A percentile compares a stretch with the other conserved stretches of the same genome.
Conservation (phyloP, 1,140 invertebrate species). For the Brachionus angularis region DNA sequence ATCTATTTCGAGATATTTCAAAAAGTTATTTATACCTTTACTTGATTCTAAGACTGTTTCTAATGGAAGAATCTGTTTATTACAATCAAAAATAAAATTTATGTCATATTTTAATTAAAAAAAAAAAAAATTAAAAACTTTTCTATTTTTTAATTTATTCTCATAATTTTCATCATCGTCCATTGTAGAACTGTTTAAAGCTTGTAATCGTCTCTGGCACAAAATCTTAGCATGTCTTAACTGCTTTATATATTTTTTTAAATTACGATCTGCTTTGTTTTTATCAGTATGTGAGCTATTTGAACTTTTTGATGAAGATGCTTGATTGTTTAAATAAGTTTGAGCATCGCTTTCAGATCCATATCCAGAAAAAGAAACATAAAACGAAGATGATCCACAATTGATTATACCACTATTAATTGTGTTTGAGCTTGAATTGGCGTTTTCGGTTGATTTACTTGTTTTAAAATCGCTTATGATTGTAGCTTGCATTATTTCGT, state of each 20-base stretch:
- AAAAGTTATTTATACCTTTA: background rate
- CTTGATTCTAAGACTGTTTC: slow-evolving; percentile 2
- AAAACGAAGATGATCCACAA: slow-evolving; percentile 25
- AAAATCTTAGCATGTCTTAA: slow-evolving; percentile 66
- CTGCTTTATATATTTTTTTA: slow-evolving; percentile 65
- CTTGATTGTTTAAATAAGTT: background rate
- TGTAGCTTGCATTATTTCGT: slow-evolving; percentile 86
- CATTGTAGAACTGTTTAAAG: slow-evolving; percentile 73
- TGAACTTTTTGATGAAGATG: slow-evolving; percentile 60
- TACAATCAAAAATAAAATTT: background rate
- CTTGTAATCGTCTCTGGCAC: slow-evolving; percentile 73
- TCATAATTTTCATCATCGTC: slow-evolving; percentile 49
- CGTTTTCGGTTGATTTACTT: slow-evolving; percentile 71
- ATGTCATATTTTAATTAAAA: slow-evolving; percentile 27
- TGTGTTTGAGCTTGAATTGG: slow-evolving; percentile 46
- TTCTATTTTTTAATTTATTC: slow-evolving; percentile 47
- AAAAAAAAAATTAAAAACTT: slow-evolving; percentile 47
- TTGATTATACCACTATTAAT: slow-evolving; percentile 42
- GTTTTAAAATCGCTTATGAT: slow-evolving; percentile 79
- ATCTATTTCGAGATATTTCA: slow-evolving; percentile 30
- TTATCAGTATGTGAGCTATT: slow-evolving; percentile 58
- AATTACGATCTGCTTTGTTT: slow-evolving; percentile 60
- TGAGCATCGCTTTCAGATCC: too few species aligned
- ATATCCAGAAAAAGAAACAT: slow-evolving; percentile 51
- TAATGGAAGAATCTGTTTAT: slow-evolving; percentile 38